Evolutionary conservation across 2,797 vertebrate genomes (phyloP).

Genomic region (Melanogrammus aeglefinus): DNA sequence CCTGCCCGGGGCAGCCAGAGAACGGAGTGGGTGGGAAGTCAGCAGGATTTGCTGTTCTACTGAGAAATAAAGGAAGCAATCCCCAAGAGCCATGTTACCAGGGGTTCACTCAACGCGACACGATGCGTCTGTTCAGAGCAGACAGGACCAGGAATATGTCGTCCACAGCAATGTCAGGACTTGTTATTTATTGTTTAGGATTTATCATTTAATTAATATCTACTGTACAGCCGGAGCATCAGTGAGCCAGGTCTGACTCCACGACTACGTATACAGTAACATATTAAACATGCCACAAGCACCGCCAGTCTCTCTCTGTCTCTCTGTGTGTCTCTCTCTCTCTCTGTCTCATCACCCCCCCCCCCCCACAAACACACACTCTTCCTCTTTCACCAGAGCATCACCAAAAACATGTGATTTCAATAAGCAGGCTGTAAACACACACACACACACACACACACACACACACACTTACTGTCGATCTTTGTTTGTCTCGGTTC

Average conservation of each 20-base stretch:
- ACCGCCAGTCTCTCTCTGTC: background rate
- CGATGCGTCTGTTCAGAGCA: no score
- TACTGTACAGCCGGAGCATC: background rate
- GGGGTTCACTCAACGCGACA: no score
- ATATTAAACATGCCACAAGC: background rate
- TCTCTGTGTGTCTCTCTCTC: background rate
- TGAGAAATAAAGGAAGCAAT: background rate
- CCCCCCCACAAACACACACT: background rate
- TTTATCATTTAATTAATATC: background rate
- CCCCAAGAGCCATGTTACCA: no score
- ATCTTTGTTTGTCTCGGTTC: background rate
- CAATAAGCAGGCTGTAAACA: background rate
- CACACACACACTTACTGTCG: background rate
- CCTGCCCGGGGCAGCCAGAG: background rate
- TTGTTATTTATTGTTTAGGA: background rate
- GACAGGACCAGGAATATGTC: no score
- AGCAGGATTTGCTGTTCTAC: background rate
- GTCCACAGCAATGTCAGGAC: background rate
- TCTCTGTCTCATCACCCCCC: background rate
- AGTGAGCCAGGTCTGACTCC: no score
- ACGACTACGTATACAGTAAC: background rate
- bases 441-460: no score
- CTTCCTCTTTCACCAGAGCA: background rate
- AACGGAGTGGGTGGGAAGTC: background rate
- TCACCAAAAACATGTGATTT: constrained; percentile 2